Evolutionary conservation across 2,888 invertebrate species (phyloP), one percentile per base, ranked within the genome.

Genomic region (Morpho helenor): DNA sequence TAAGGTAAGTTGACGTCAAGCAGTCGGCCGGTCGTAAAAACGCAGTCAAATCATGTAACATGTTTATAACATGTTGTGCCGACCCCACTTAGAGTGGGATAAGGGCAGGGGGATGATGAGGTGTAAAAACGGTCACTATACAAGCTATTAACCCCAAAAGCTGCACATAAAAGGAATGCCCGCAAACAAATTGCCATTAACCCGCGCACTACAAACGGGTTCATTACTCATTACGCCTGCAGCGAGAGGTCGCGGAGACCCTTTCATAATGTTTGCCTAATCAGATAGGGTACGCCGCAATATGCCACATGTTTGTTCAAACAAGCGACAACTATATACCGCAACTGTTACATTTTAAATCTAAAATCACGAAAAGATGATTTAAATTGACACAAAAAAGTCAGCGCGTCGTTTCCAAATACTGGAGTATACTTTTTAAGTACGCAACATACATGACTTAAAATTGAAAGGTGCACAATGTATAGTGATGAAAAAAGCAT

Each of bases 211-310:
- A 67, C 71, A 64, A 62, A 68, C 65, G 63, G 68, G 70, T 71
- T 31, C 70, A 74, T 70, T 73, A 55, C 54, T 47, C 54, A 59
- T 55, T 55, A 61, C 52, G 68, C 69, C 68, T 55, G 61, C 51
- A 68, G 70, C 72, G 63, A 44, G 66, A 66, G 56, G 64, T 66
- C 64, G 61, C 64, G 66, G 66, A 65, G 63, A 56, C 56, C 70
- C 69, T 72, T 74, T 75, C 74, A 75, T 40, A 44, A 72, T 84
- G 84, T 85, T 84, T 83, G 84, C 74, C 72, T 87, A 87, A 86
- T 86, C 85, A 81, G 84, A 84, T 86, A 85, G 76, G 77, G 73
- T 72, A 60, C 58, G 61, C 63, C 57, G 72, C 87, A 87, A 86
- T 86, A 85, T 86, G 85, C 74, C 79, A 71, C 79, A 74, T 86